Evolutionary conservation across 2,113 vertebrate species (phyloP).

Genomic region (Mesembrinibis cayennensis): DNA sequence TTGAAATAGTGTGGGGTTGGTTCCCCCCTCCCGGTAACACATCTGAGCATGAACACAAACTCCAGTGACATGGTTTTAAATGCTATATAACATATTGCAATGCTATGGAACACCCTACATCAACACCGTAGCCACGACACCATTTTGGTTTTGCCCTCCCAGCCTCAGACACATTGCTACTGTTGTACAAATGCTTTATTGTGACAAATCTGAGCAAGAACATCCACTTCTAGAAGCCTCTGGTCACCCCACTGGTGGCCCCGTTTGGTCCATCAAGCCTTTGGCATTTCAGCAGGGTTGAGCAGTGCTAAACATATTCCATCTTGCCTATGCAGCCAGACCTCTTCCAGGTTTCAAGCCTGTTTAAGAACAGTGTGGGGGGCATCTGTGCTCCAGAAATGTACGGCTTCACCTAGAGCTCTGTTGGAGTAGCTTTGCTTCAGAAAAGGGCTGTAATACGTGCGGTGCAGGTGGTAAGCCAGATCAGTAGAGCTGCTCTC

Average conservation of each 20-base stretch:
- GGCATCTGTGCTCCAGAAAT: neutral
- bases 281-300: neutral
- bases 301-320: neutral
- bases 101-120: neutral
- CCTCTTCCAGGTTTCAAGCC: neutral
- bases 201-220: neutral
- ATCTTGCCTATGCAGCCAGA: neutral
- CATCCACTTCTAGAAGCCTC: neutral
- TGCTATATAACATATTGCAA: neutral
- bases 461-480: rapidly evolving
- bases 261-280: neutral
- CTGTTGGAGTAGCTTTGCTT: neutral
- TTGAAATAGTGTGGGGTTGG: neutral
- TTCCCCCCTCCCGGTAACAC: neutral
- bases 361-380: neutral
- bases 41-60: neutral
- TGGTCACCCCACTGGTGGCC: neutral
- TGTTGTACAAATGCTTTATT: neutral
- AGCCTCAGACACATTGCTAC: neutral
- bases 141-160: neutral
- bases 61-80: neutral
- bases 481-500: neutral
- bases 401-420: rapidly evolving
- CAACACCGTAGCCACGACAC: neutral
- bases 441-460: neutral